Base-by-base conservation (phyloP, 1,140 invertebrate species). In the Stenopsyche tienmushanensis region DNA sequence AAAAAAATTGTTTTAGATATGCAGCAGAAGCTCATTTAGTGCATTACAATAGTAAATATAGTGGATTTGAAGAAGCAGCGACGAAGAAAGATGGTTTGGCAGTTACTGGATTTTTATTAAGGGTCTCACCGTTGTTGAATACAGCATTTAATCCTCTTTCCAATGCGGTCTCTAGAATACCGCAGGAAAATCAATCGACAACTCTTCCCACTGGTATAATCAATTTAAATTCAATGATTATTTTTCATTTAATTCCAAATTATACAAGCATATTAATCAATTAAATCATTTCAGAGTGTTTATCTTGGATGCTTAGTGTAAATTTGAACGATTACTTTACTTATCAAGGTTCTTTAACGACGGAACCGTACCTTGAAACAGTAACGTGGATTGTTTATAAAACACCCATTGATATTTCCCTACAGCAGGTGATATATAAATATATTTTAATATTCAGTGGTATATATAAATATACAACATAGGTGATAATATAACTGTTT, bases 11-110 rank as follows among this genome's bases (percentile, higher is more conserved):
- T 67, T n/a, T 21, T 55, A 86, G 86, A 69, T 90, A 85, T 71
- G 86, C 87, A 13, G 89, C 88, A 76, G 88, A 92, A 80, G 84
- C 89, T 13, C 91, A 94, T 71, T 82, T 88, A 17, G 88, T 93
- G 0, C 90, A 92, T 74, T 92, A 85, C 74, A 92, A 92, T 65
- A 83, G 83, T 66, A 89, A 88, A 73, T 93, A 93, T 71, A 77
- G 78, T 3, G 83, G 79, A 2, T 80, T 90, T 63, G 79, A 84
- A 23, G 86, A 87, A 44, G 90, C 90, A 3, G 80, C 84, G 0
- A 84, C 85, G 10, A 83, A 91, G 64, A 82, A 83, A 1, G 91
- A 93, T 73, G 91, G 92, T 3, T 71, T 94, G 34, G 88, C 89
- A 3, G 88, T 93, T 0, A 78, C 92, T 1, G 89, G 85, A 0